Evolutionary conservation across 1,140 invertebrate genomes (phyloP).

Genomic region (Leptinotarsa texana): DNA sequence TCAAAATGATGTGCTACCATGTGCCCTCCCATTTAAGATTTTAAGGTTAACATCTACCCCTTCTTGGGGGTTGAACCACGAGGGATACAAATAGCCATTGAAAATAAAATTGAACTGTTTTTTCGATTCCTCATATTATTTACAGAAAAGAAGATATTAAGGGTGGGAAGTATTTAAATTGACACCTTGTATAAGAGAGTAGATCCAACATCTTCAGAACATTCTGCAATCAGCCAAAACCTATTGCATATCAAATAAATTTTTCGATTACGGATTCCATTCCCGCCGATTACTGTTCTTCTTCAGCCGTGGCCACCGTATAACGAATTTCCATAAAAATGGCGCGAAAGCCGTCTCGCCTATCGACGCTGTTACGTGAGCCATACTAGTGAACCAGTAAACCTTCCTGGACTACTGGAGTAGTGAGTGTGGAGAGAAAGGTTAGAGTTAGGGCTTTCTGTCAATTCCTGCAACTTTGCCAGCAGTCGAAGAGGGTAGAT

Average conservation of each 20-base stretch:
- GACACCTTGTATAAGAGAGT: no score
- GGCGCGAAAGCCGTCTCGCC: not conserved
- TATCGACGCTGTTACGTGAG: not conserved
- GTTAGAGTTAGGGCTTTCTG: constrained; percentile 18
- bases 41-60: no score
- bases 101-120: no score
- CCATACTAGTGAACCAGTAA: constrained; percentile 21
- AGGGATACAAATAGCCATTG: no score
- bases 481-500: constrained; percentile 12
- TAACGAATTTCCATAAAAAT: constrained; percentile 13
- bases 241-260: not conserved
- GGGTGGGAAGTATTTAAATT: no score
- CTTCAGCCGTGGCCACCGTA: not conserved
- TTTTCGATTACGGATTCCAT: not conserved
- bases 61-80: no score
- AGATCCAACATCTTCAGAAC: no score
- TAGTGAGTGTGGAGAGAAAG: constrained; percentile 24
- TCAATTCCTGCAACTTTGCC: constrained; percentile 27
- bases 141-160: no score
- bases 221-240: no score
- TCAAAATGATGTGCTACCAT: no score
- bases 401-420: constrained; percentile 20
- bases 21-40: no score
- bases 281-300: not conserved
- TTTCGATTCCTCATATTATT: no score